Evolutionary conservation across 2,113 vertebrate genomes (phyloP), one percentile per base, ranked within the genome.

Genomic region (Erinaceus europaeus): DNA sequence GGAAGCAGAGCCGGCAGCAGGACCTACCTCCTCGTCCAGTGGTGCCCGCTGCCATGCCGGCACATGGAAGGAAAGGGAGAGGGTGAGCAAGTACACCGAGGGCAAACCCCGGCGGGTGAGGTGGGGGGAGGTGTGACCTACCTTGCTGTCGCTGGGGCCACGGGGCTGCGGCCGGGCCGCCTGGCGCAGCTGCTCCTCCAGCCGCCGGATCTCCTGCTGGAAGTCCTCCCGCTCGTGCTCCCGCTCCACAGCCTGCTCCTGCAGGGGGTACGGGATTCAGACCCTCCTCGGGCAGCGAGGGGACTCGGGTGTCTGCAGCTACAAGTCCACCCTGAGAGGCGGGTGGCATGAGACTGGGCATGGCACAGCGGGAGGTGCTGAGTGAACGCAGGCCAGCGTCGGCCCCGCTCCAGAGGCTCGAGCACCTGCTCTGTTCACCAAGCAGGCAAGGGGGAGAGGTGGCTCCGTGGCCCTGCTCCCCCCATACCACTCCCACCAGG

Each of bases 201-300:
- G 93, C 64, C 98, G 98, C 82, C 94, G 93, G 91, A 99, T 99
- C 95, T 99, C 99, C 93, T 98, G 98, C 96, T 99, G 99, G 93
- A 99, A 99, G 93, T 99, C 99, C 85, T 99, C 99, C 0, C 99
- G 97, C 62, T 99, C 99, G 0, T 99, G 98, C 90, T 99, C 99
- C 17, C 99, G 95, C 94, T 99, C 99, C 5, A 98, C 95, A 1
- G 99, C 98, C 95, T 99, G 99, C 73, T 99, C 98, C 99, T 99
- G 62, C 12, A 32, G 61, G 61, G 32, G 11, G 14, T 13, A 29
- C 3, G 13, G 29, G 11, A 17, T 13, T 17, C 14, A 12, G 9
- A 27, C 25, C 57, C 57, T 29, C 9, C 25, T 32, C n/a, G 14
- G n/a, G 59, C n/a, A n/a, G 15, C 59, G 27, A 5, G 9, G n/a